phyloP scores from a whole-genome alignment of 2,797 vertebrate species.

The Pangasius djambal region DNA sequence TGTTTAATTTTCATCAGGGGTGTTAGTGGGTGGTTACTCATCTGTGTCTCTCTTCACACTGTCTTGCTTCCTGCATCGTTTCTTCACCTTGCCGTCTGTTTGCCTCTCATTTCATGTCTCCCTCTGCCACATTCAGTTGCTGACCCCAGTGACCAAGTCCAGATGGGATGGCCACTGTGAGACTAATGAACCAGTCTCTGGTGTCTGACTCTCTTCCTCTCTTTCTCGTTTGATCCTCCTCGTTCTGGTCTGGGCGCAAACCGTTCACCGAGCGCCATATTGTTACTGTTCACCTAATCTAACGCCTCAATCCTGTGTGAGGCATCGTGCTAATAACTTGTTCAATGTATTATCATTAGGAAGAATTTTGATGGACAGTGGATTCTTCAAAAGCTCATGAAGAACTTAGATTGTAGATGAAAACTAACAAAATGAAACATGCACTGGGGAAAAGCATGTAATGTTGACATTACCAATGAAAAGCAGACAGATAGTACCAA shows the following conservation, averaged over 20 bases:
- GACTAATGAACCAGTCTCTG: conserved; percentile 58
- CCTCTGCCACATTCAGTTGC: conserved; percentile 36
- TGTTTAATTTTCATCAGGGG: conserved; percentile 35
- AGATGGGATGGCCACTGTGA: conserved; percentile 56
- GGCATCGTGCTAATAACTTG: neutral
- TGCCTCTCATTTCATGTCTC: conserved; percentile 25
- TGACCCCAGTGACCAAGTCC: conserved; percentile 48
- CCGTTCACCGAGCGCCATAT: conserved; percentile 44
- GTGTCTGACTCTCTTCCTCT: conserved; percentile 50
- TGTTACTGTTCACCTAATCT: conserved; percentile 25
- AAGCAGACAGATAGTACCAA: neutral
- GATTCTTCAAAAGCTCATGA: neutral
- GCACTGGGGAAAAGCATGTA: neutral
- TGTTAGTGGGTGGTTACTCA: conserved; percentile 30
- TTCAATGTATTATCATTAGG: too few species aligned
- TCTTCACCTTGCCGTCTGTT: conserved; percentile 42
- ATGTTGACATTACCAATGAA: neutral
- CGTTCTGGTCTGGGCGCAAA: conserved; percentile 30
- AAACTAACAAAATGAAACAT: neutral
- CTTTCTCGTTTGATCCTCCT: conserved; percentile 27
- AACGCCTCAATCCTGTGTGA: neutral
- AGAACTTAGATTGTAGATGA: neutral
- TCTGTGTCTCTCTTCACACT: conserved; percentile 36
- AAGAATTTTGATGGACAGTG: neutral
- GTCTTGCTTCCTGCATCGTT: conserved; percentile 18